phyloP scores from a whole-genome alignment of 2,113 vertebrate species.

The Lynx canadensis region DNA sequence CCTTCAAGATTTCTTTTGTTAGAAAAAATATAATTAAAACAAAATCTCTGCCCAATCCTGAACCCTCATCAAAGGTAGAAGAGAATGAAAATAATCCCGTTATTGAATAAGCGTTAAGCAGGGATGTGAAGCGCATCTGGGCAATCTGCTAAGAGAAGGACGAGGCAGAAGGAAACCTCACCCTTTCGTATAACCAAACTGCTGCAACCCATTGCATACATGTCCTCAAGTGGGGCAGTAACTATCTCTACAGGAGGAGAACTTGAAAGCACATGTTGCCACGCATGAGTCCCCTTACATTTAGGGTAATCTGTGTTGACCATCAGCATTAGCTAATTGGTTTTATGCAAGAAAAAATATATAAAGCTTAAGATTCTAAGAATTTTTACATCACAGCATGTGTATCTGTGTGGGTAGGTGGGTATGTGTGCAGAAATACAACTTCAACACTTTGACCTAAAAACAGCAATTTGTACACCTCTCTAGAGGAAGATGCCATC shows the following conservation, averaged over 20 bases:
- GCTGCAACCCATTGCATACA: neutral
- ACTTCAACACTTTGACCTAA: neutral
- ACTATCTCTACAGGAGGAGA: neutral
- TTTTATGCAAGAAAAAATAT: neutral
- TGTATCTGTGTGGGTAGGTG: neutral
- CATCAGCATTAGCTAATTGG: neutral
- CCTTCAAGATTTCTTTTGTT: neutral
- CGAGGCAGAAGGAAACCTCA: neutral
- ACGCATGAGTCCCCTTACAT: no score
- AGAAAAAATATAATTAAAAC: neutral
- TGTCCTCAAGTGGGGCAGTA: neutral
- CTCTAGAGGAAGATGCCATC: neutral
- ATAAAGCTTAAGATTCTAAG: neutral
- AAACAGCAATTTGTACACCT: neutral
- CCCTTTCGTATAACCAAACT: neutral
- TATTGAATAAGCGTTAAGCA: neutral
- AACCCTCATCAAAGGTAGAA: neutral
- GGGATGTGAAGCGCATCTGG: fast-evolving
- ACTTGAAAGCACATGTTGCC: neutral
- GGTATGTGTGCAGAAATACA: neutral
- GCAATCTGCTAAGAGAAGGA: neutral
- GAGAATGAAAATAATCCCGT: neutral
- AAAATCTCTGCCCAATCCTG: neutral
- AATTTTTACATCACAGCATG: neutral
- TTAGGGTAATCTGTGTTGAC: neutral